A percentile compares a stretch with the other conserved stretches of the same genome.
phyloP scores from a whole-genome alignment of 1,140 invertebrate species.

The Camponotus floridanus region DNA sequence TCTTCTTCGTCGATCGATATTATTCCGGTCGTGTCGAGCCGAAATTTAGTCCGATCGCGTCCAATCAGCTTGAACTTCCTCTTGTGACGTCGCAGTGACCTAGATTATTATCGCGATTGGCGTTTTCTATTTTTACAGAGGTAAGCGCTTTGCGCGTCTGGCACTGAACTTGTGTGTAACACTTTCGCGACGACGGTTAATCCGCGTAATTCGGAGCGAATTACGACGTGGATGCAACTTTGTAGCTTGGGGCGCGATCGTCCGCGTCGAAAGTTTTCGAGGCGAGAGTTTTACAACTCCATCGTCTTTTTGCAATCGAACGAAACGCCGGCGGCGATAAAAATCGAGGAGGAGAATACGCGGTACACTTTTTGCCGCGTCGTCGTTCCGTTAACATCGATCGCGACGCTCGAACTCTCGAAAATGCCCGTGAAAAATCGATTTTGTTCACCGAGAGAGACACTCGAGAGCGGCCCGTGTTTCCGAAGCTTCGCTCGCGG shows the following conservation, averaged over 20 bases:
- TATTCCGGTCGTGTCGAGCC: slow-evolving; percentile 57
- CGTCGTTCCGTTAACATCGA: slow-evolving; percentile 43
- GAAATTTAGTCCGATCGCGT: slow-evolving; percentile 69
- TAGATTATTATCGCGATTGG: slow-evolving; percentile 58
- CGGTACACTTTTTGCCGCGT: slow-evolving; percentile 25
- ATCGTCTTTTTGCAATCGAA: not conserved
- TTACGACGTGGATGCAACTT: slow-evolving; percentile 12
- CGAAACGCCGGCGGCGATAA: slow-evolving; percentile 19
- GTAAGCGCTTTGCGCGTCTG: slow-evolving; percentile 19
- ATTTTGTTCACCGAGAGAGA: slow-evolving; percentile 46
- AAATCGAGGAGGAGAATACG: slow-evolving; percentile 3
- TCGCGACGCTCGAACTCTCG: slow-evolving; percentile 46
- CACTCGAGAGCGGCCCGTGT: slow-evolving; percentile 15
- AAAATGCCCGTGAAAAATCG: slow-evolving; percentile 63
- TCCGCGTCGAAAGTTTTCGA: not conserved
- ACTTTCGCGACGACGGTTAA: slow-evolving; percentile 36
- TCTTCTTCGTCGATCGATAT: slow-evolving; percentile 50
- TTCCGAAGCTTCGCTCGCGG: slow-evolving; percentile 7
- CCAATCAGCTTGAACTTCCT: slow-evolving; percentile 46
- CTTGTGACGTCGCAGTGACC: slow-evolving; percentile 28
- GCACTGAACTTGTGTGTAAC: slow-evolving; percentile 69
- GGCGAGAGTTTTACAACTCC: slow-evolving; percentile 6
- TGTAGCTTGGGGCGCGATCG: not conserved
- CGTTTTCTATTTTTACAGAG: slow-evolving; percentile 61
- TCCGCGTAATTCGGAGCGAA: slow-evolving; percentile 6